Conservation (phyloP, 2,797 vertebrate species). For the Dendrocincla fuliginosa region DNA sequence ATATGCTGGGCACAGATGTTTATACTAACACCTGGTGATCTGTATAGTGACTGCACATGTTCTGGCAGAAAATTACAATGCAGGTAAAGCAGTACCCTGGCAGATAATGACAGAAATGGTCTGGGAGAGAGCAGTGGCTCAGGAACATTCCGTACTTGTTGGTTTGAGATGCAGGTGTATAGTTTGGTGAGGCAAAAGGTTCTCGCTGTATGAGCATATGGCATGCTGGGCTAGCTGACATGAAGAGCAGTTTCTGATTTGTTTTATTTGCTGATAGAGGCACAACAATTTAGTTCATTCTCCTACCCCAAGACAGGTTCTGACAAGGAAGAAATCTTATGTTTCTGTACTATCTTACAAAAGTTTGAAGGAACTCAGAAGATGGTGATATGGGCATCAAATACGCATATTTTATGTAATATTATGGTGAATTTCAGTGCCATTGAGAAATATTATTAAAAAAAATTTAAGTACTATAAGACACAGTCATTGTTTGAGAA, state of each 20-base stretch:
- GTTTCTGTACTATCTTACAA: neutral
- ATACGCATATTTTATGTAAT: too few relatives aligned
- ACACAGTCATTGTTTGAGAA: neutral
- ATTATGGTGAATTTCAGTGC: too few relatives aligned
- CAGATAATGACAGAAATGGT: neutral
- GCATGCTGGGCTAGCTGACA: neutral
- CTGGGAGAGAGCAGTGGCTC: neutral
- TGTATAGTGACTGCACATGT: neutral
- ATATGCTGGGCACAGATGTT: neutral
- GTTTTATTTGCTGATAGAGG: neutral
- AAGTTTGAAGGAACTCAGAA: neutral
- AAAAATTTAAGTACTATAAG: neutral
- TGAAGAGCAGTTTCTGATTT: neutral
- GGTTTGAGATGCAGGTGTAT: neutral
- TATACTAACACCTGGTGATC: fast-evolving
- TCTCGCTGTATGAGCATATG: neutral
- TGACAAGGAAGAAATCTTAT: neutral
- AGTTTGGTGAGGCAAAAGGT: neutral
- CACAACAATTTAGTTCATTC: neutral
- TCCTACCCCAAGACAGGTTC: neutral
- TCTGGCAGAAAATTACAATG: neutral
- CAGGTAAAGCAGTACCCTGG: neutral
- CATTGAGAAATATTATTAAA: neutral
- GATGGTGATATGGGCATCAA: neutral
- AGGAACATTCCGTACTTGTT: neutral